Conservation (phyloP, 2,113 vertebrate genomes). For the Pogonocichla stellata region DNA sequence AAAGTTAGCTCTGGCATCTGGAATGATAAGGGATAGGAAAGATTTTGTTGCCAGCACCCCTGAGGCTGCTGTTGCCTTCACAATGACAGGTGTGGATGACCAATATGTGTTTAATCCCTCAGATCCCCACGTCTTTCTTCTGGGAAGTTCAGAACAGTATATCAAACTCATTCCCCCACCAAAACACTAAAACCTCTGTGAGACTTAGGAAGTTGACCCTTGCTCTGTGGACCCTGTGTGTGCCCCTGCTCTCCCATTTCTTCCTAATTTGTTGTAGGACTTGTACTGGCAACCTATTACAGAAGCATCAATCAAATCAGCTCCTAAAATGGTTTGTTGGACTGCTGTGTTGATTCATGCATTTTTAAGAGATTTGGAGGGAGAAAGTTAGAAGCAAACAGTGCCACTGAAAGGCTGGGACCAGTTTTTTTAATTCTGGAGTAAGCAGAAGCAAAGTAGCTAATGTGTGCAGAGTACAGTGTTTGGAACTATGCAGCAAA, state of each 20-base stretch:
- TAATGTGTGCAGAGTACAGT: neutral
- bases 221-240: neutral
- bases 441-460: neutral
- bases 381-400: neutral
- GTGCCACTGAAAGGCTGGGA: neutral
- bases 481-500: neutral
- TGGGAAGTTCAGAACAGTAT: neutral
- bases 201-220: constrained; percentile 43
- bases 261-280: constrained; percentile 52
- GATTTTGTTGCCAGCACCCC: neutral
- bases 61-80: neutral
- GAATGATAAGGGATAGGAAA: neutral
- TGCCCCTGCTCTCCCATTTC: constrained; percentile 25
- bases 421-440: neutral
- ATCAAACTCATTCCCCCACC: neutral
- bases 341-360: neutral
- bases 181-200: neutral
- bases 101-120: constrained; percentile 1
- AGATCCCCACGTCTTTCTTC: neutral
- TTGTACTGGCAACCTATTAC: constrained; percentile 55
- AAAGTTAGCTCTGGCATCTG: neutral
- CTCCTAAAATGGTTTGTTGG: constrained; percentile 26
- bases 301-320: constrained; percentile 50
- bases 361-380: constrained; percentile 6
- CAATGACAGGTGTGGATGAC: constrained; percentile 18